These are phyloP conservation scores for Ranitomeya imitator DNA, from an alignment of 2,113 vertebrate species.

Conservation along the genomic window DNA sequence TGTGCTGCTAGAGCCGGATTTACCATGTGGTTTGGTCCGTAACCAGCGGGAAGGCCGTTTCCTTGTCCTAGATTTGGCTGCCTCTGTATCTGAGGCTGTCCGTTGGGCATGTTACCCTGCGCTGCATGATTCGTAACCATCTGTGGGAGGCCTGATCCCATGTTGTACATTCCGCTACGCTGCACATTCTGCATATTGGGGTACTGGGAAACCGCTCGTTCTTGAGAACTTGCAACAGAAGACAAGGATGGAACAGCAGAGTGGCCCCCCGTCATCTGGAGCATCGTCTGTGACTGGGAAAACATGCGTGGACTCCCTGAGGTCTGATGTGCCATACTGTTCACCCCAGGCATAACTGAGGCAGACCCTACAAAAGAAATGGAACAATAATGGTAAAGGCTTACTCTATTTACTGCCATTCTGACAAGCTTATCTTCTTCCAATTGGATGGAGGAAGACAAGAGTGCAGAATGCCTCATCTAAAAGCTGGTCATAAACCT, in stretches of 20 bases:
- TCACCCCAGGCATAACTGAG: slow-evolving; percentile 79
- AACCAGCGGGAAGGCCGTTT: slow-evolving; percentile 72
- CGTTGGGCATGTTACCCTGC: slow-evolving; percentile 67
- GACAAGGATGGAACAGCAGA: slow-evolving; percentile 72
- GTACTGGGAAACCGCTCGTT: slow-evolving; percentile 81
- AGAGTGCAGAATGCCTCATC: neutral
- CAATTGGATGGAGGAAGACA: neutral
- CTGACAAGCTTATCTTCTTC: neutral
- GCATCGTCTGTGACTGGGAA: slow-evolving; percentile 83
- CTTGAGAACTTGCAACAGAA: slow-evolving; percentile 76
- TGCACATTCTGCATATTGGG: slow-evolving; percentile 78
- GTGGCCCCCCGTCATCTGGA: slow-evolving; percentile 82
- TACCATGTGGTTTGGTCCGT: slow-evolving; percentile 82
- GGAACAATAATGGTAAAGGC: slow-evolving; percentile 37
- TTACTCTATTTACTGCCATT: neutral
- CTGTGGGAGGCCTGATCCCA: slow-evolving; percentile 74
- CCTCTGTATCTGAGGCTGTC: slow-evolving; percentile 78
- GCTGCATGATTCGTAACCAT: slow-evolving; percentile 72
- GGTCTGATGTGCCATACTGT: slow-evolving; percentile 78
- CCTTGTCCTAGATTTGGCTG: slow-evolving; percentile 71
- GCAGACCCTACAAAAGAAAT: slow-evolving; percentile 76
- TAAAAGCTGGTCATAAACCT: no score
- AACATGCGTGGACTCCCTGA: slow-evolving; percentile 85
- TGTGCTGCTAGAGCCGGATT: slow-evolving; percentile 76
- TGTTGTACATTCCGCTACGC: slow-evolving; percentile 79